Evolutionary conservation across 37 sponge, comb jelly and placozoan genomes (phyloP).

Genomic region (Petrosia ficiformis): DNA sequence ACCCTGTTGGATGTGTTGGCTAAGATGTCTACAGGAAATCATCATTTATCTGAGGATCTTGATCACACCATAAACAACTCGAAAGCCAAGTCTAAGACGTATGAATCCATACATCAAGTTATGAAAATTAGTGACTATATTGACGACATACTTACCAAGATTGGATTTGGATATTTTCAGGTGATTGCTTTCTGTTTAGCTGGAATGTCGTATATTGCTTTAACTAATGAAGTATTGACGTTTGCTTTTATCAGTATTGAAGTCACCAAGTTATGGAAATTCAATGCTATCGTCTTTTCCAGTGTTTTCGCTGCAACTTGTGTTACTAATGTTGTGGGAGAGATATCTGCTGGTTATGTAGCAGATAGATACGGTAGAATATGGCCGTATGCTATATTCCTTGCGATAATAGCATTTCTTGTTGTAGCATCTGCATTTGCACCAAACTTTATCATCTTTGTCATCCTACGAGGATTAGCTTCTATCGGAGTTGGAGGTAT

Average conservation of each 20-base stretch:
- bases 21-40: too few species aligned
- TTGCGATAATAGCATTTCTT: slow-evolving; percentile 15
- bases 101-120: too few species aligned
- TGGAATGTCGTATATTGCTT: slow-evolving; percentile 57
- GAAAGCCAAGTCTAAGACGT: too few species aligned
- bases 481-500: slow-evolving; percentile 19
- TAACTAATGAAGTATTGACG: slow-evolving; percentile 51
- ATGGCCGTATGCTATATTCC: slow-evolving; percentile 35
- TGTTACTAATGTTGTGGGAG: slow-evolving; percentile 32
- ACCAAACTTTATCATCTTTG: slow-evolving; percentile 14
- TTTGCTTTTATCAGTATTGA: slow-evolving; percentile 18
- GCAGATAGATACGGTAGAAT: slow-evolving; percentile 35
- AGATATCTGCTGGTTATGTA: background rate
- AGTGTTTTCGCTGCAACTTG: slow-evolving; percentile 25
- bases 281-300: slow-evolving; percentile 24
- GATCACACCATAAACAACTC: too few species aligned
- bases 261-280: background rate
- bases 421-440: slow-evolving; percentile 47
- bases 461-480: slow-evolving; percentile 17
- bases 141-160: slow-evolving; percentile 32
- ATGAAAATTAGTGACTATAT: background rate
- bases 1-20: too few species aligned
- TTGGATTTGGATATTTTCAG: slow-evolving; percentile 34
- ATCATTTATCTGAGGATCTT: too few species aligned
- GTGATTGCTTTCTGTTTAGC: slow-evolving; percentile 21